Conservation (phyloP, 1,140 invertebrate genomes). For the Drosophila nasuta region DNA sequence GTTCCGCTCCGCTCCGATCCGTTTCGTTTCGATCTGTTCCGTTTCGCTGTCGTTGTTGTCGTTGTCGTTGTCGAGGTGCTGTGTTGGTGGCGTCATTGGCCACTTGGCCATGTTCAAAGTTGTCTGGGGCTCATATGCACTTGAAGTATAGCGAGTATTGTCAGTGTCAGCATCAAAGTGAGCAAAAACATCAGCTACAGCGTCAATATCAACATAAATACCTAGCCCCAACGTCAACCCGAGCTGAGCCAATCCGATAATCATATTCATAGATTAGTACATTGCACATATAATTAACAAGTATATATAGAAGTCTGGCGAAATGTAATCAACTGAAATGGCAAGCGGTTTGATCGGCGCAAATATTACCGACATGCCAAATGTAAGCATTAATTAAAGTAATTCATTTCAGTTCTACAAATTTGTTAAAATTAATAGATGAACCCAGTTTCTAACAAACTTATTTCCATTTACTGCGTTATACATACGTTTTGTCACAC, state of each 20-base stretch:
- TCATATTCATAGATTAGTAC: slow-evolving; percentile 36
- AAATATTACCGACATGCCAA: slow-evolving; percentile 71
- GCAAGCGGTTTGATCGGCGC: slow-evolving; percentile 73
- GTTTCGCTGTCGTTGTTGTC: slow-evolving; percentile 22
- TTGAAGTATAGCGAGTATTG: slow-evolving; percentile 49
- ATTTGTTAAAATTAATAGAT: slow-evolving; percentile 47
- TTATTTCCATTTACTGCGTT: too few relatives aligned
- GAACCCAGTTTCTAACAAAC: too few relatives aligned
- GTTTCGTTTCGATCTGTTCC: slow-evolving; percentile 13
- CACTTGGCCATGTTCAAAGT: slow-evolving; percentile 51
- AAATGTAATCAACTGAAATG: slow-evolving; percentile 76
- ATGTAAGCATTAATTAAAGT: slow-evolving; percentile 60
- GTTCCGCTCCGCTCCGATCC: not conserved
- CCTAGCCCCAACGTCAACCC: not conserved
- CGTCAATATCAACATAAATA: not conserved
- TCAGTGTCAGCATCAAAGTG: not conserved
- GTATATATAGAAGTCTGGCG: slow-evolving; percentile 52
- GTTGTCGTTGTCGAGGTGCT: slow-evolving; percentile 39
- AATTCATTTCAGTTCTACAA: slow-evolving; percentile 19
- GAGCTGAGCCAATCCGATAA: slow-evolving; percentile 26
- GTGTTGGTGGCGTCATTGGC: slow-evolving; percentile 47
- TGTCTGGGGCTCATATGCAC: slow-evolving; percentile 56
- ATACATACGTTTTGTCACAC: too few relatives aligned
- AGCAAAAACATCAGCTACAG: not conserved
- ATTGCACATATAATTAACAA: slow-evolving; percentile 19